Evolutionary conservation across 1,140 invertebrate genomes (phyloP), one percentile per base, ranked within the genome.

Genomic region (Neodiprion pinetum): DNA sequence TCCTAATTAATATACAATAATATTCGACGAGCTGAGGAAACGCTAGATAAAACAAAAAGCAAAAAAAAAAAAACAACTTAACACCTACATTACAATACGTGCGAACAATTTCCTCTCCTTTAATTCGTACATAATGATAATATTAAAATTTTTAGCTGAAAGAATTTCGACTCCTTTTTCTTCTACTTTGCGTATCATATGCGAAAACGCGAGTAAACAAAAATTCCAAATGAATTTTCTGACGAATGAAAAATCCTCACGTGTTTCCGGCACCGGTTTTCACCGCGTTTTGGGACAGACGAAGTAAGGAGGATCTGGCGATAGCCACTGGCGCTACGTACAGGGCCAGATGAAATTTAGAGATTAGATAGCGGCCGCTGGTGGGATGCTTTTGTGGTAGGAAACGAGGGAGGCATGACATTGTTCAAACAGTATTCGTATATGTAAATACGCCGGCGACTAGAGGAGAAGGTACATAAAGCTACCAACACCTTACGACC

Each of bases 61-160:
- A 68, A 53, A 72, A 75, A 71, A 70, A 75, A 28, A 67, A 68
- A 70, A 75, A 28, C 49, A 68, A 68, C 68, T 61, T 50, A 70
- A 74, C 73, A 17, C 48, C 48, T 40, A 69, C 40, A 21, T 74
- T 69, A 50, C 68, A 50, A 48, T 67, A 40, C 28, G 73, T 53
- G 67, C 28, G 5, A 40, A 40, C 28, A 40, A 40, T 40, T 40
- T 5, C 2, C 28, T 40, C 28, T 40, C 17, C 17, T 40, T 40
- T 40, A 3, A 40, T 40, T 40, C 28, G 5, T 40, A 40, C 28
- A 40, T 40, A 40, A 5, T 40, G 1, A 40, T 3, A 1, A 40
- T 40, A 40, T 3, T 68, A 68, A 28, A 12, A 12, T 68, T 68
- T 23, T 68, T 68, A 7, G 67, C 10, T 68, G 17, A 67, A 67